Evolutionary conservation across 1,140 invertebrate species (phyloP).

Genomic region (Cherax destructor): DNA sequence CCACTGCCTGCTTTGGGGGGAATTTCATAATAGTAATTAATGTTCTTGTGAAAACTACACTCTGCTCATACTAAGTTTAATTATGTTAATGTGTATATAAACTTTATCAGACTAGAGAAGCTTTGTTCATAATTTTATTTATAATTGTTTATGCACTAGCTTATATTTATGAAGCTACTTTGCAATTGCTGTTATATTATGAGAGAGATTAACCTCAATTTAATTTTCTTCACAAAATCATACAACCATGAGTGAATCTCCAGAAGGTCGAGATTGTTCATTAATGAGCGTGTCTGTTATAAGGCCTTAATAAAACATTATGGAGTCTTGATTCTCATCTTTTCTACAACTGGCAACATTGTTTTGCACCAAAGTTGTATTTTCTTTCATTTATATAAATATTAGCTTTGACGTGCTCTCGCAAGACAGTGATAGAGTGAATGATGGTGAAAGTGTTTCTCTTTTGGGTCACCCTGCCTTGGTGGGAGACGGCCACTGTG

Average conservation of each 20-base stretch:
- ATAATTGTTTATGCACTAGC: not conserved
- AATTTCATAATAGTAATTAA: conserved; percentile 9
- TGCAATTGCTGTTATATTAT: not conserved
- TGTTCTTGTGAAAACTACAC: not conserved
- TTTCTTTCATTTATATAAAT: too few relatives aligned
- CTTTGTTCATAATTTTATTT: not conserved
- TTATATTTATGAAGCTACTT: not conserved
- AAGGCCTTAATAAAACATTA: too few relatives aligned
- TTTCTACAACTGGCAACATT: too few relatives aligned
- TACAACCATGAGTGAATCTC: not conserved
- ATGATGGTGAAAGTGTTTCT: too few relatives aligned
- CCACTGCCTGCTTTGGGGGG: conserved; percentile 41
- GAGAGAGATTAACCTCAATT: not conserved
- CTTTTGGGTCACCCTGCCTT: too few relatives aligned
- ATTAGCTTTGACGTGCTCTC: too few relatives aligned
- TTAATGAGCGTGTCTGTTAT: too few relatives aligned
- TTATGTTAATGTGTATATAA: not conserved
- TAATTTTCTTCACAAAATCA: not conserved
- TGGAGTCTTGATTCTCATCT: too few relatives aligned
- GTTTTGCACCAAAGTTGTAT: too few relatives aligned
- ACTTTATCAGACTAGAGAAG: not conserved
- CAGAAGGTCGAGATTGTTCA: too few relatives aligned
- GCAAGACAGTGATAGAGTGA: too few relatives aligned
- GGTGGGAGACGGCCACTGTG: too few relatives aligned
- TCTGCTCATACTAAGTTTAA: not conserved